Base-by-base conservation (phyloP, 2,888 invertebrate species). In the Brassicogethes aeneus region DNA sequence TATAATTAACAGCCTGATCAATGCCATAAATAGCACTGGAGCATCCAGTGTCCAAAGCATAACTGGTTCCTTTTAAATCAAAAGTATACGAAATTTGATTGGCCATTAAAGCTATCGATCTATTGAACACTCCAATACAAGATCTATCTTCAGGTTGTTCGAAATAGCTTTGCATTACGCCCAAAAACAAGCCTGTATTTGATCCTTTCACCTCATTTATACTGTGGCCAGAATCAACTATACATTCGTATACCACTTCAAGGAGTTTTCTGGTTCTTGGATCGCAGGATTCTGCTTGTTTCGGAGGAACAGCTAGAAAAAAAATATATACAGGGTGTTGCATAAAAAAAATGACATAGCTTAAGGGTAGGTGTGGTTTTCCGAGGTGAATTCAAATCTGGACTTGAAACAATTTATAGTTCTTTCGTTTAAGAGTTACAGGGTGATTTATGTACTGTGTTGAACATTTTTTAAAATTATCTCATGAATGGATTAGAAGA, bases 1-100 rank as follows among this genome's bases (percentile, higher is more conserved):
- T 43, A n/a, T 39, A 34, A 13, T 46, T 40, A 8, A 55, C 12
- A 3, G 58, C 56, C 37, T 50, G 46, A 7, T 45, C 45, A 3
- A 57, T 44, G 14, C 48, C 53, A 34, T 45, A 47, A 10, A 56
- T 37, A 14, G 51, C 48, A 23, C 52, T 53, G 1, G 57, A 54
- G 36, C 59, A 59, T 1, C 53, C 59, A 8, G 56, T 55, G 34
- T 59, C 57, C 16, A 57, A 2, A 3, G 45, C 29, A 34, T 47
- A 54, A 42, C 57, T 58, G 13, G 57, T 57, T 3, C 57, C 57
- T 41, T 51, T 50, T 16, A 59, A 51, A 36, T 57, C 56, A 40
- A 54, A 59, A 31, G 39, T 42, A 37, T 49, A 57, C 2, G 57
- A 56, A 3, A 53, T 48, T 40, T 51, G 40, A 36, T 57, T 58